Evolutionary conservation across 2,797 vertebrate genomes (phyloP), one percentile per base, ranked within the genome.

Genomic region (Gymnothorax reevesii): DNA sequence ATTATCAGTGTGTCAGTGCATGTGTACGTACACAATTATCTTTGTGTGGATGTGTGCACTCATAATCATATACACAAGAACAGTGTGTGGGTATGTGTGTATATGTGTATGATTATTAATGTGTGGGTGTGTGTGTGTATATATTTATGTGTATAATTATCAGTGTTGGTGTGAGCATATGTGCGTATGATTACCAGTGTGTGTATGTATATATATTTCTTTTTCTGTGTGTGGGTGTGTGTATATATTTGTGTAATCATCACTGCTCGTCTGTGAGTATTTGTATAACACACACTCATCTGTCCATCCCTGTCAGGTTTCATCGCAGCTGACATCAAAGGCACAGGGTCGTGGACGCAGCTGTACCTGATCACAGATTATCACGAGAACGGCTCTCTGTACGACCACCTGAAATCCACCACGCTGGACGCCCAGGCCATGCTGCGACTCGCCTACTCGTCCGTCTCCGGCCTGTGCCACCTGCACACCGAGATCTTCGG

Each of bases 401-500:
- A 99, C 13, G 98, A 99, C 92, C 98, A 99, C 89, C 95, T 99
- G 80, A 98, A 98, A 91, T 98, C 97, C 85, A 98, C 98, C 89
- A 98, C 97, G 0, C 94, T 99, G 84, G 98, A 99, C 73, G 94
- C 96, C 1, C 96, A 96, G 84, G 94, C 97, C 0, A 96, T 98
- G 95, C 92, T 99, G 85, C 97, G 97, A 6, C 92, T 99, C 89
- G 97, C 97, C 1, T 97, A 98, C 90, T 98, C 98, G 0, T 96
- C 98, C 0, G 96, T 98, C 87, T 99, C 97, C 0, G 98, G 98
- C 86, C 94, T 99, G 12, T 99, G 98, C 88, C 98, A 99, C 93
- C 94, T 99, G 85, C 98, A 99, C 93, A 99, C 97, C 0, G 98
- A 99, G 94, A 99, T 99, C 94, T 98, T 97, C n/a, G 98, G 98